Evolutionary conservation across 2,888 invertebrate species (phyloP), one percentile per base, ranked within the genome.

Genomic region (Pyrrhia umbra): DNA sequence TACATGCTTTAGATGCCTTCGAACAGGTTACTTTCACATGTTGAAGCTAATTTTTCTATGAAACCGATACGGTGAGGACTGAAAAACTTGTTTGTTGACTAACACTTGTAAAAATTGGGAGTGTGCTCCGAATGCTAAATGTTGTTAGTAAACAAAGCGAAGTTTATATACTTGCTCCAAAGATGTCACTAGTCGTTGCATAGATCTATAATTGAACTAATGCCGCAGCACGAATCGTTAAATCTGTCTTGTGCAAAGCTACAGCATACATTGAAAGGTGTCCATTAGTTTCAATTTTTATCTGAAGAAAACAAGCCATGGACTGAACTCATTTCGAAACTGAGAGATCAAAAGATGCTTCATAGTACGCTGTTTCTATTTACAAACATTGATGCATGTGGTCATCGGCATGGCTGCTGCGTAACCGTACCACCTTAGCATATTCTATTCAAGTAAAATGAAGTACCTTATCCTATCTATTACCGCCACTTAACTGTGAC

Each of bases 371-470:
- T 82, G 85, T 91, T 78, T 93, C 93, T 95, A 95, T 94, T 94
- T 94, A 94, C 95, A 94, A 94, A 94, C 94, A 95, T 91, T 93
- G 94, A 92, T 92, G 94, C 95, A 94, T 94, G 94, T 95, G 94
- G 94, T 94, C 95, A 95, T 91, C 94, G 94, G 90, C 94, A 92
- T 93, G 88, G 92, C 88, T 90, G 91, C 92, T 87, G 91, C 93
- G 92, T 92, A 92, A 91, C 92, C 90, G 90, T 92, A 89, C 90
- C 90, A 92, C 92, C 91, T 92, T 88, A 90, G 86, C 86, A 88
- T 90, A 89, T 89, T 90, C 88, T 87, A 87, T 88, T 84, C 84
- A 88, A 88, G 87, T 87, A 84, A 89, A 85, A 85, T 88, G 81
- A 88, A 90, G 87, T 79, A 80, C 79, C 57, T 66, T 70, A 77